Conservation (phyloP, 2,113 vertebrate species). For the Chitala chitala region DNA sequence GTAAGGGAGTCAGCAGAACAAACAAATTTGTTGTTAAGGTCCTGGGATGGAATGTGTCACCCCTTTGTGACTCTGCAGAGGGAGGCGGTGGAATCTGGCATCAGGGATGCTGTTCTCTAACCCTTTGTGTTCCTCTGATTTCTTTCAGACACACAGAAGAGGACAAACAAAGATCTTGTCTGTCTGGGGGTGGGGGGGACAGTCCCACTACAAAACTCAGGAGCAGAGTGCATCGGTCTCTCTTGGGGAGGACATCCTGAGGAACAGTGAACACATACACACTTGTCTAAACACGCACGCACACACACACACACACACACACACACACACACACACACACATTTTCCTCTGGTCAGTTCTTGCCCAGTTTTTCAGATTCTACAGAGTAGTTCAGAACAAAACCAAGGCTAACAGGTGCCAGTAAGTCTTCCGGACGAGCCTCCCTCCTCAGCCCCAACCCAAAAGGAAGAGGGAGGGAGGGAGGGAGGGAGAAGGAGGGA, state of each 20-base stretch:
- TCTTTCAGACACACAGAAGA: slow-evolving; percentile 13
- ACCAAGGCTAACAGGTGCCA: background rate
- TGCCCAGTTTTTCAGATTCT: background rate
- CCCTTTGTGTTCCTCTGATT: slow-evolving; percentile 3
- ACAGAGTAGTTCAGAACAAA: background rate
- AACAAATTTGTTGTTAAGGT: background rate
- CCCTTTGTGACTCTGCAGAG: background rate
- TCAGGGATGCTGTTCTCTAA: background rate
- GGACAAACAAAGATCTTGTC: slow-evolving; percentile 20
- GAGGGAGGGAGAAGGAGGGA: background rate
- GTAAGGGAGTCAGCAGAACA: background rate
- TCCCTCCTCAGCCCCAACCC: slow-evolving; percentile 6
- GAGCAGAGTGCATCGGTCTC: slow-evolving; percentile 4
- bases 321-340: background rate
- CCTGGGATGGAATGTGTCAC: slow-evolving; percentile 1
- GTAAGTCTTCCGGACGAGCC: background rate
- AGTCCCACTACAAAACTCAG: slow-evolving; percentile 9
- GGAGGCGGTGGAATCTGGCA: background rate
- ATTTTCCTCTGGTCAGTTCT: slow-evolving; percentile 17
- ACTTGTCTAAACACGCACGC: too few relatives aligned
- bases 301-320: slow-evolving; percentile 11
- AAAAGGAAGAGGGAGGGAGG: slow-evolving; percentile 10
- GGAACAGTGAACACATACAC: too few relatives aligned
- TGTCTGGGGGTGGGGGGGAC: slow-evolving; percentile 2
- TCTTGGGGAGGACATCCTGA: background rate